Conservation (phyloP, 2,888 invertebrate species). For the Drosophila anomelani region DNA sequence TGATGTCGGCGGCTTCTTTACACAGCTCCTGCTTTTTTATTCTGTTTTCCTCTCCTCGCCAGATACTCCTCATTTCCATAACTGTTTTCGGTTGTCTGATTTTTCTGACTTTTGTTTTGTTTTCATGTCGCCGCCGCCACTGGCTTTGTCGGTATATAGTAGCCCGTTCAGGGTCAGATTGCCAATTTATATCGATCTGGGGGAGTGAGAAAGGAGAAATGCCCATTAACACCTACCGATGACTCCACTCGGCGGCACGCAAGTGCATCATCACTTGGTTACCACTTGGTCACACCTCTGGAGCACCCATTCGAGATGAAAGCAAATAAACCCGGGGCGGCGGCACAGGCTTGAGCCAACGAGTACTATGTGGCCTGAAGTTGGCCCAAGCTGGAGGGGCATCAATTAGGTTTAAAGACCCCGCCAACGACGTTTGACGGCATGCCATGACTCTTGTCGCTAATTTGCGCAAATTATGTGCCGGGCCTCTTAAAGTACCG, state of each 20-base stretch:
- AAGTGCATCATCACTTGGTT: constrained; percentile 37
- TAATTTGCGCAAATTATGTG: constrained; percentile 80
- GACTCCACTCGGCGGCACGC: constrained; percentile 15
- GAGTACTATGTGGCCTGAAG: constrained; percentile 44
- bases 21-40: constrained; percentile 13
- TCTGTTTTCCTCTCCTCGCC: background rate
- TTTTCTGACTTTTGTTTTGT: constrained; percentile 37
- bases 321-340: constrained; percentile 40
- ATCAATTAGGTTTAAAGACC: constrained; percentile 78
- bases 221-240: constrained; percentile 21
- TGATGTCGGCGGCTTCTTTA: constrained; percentile 54
- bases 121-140: constrained; percentile 45
- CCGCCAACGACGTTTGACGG: constrained; percentile 44
- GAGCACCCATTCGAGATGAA: constrained; percentile 47
- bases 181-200: constrained; percentile 77
- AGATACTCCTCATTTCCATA: constrained; percentile 65
- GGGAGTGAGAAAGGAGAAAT: constrained; percentile 3
- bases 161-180: constrained; percentile 72
- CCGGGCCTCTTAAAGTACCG: constrained; percentile 76
- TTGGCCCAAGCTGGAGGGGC: constrained; percentile 43
- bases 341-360: constrained; percentile 20
- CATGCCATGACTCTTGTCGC: constrained; percentile 65
- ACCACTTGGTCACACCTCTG: constrained; percentile 53
- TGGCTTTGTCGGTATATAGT: background rate
- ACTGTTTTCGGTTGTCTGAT: constrained; percentile 54